Evolutionary conservation across 2,797 vertebrate species (phyloP).

Genomic region (Phylloscopus collybita): DNA sequence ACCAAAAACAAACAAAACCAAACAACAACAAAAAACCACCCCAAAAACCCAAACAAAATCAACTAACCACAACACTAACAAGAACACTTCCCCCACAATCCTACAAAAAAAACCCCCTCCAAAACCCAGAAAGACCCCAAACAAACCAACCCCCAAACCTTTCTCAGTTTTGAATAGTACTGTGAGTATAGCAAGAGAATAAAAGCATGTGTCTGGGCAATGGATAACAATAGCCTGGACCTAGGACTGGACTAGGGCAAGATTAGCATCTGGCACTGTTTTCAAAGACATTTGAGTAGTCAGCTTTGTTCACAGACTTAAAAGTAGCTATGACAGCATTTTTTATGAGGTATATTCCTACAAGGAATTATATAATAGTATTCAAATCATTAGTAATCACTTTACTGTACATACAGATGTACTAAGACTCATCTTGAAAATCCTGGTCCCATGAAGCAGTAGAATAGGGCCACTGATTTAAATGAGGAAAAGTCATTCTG

Average conservation of each 20-base stretch:
- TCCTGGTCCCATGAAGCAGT: neutral
- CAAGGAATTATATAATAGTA: neutral
- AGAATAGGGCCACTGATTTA: neutral
- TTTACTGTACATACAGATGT: neutral
- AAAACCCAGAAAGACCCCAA: neutral
- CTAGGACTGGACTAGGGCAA: neutral
- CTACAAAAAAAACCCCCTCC: neutral
- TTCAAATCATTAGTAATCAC: neutral
- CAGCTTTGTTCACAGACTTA: neutral
- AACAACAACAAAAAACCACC: too few species aligned
- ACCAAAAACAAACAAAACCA: too few species aligned
- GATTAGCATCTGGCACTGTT: neutral
- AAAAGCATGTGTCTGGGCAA: neutral
- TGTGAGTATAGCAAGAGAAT: neutral
- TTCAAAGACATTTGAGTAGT: neutral
- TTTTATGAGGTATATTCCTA: neutral
- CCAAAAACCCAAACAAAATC: neutral
- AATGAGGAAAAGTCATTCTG: neutral
- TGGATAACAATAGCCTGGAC: neutral
- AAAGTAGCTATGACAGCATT: neutral
- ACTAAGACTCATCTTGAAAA: neutral
- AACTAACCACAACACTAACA: neutral
- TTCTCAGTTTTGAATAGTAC: neutral
- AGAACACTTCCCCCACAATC: rapidly evolving
- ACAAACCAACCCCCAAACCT: neutral